Conservation (phyloP, 2,113 vertebrate genomes). For the Aldabrachelys gigantea region DNA sequence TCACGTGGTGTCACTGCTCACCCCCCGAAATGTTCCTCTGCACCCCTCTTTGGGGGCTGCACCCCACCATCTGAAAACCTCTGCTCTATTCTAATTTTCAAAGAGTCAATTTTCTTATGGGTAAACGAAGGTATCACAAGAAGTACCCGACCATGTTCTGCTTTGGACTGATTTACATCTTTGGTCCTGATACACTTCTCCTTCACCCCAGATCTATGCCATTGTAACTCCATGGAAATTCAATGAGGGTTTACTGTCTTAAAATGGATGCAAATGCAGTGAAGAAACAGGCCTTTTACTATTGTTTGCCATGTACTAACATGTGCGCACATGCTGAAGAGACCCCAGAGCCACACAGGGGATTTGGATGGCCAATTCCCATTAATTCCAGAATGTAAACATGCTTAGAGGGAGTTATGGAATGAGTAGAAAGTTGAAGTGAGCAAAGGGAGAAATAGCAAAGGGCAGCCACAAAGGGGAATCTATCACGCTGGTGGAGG, state of each 20-base stretch:
- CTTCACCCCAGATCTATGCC: neutral
- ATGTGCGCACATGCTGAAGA: neutral
- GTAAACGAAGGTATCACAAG: neutral
- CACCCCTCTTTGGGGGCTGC: too few relatives aligned
- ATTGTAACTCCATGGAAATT: accelerated
- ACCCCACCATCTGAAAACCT: neutral
- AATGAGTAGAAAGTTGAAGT: slow-evolving; percentile 4
- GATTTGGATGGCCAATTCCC: slow-evolving; percentile 37
- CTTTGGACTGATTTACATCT: neutral
- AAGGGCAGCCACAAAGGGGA: slow-evolving; percentile 17
- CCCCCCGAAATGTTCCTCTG: too few relatives aligned
- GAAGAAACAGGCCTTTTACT: neutral
- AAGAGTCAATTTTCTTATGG: neutral
- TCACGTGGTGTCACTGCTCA: too few relatives aligned
- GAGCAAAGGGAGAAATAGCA: neutral
- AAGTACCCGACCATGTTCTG: accelerated
- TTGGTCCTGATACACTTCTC: neutral
- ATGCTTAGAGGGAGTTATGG: neutral
- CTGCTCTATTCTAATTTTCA: neutral
- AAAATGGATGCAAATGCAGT: neutral
- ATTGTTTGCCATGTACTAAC: accelerated
- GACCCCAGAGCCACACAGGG: slow-evolving; percentile 8
- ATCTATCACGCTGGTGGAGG: neutral
- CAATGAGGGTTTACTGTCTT: neutral
- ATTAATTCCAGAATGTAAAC: slow-evolving; percentile 49